phyloP scores from a whole-genome alignment of 2,113 vertebrate genomes.

The Theristicus caerulescens region DNA sequence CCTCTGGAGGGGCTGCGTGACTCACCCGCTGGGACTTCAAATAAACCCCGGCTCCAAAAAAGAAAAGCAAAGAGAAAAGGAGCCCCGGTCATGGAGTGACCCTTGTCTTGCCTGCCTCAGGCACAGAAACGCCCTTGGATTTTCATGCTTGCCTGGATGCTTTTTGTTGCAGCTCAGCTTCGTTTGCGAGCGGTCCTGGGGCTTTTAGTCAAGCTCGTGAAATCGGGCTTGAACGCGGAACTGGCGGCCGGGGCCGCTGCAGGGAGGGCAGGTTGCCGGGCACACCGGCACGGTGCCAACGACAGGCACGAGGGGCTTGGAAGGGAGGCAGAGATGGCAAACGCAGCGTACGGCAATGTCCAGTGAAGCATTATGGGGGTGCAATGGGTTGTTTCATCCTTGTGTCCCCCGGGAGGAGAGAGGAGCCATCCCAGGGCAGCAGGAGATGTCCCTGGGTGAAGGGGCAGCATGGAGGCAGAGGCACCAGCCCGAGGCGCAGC shows the following conservation, averaged over 20 bases:
- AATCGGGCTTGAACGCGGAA: rapidly evolving
- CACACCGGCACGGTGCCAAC: rapidly evolving
- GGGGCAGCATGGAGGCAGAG: not conserved
- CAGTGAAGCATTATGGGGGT: not conserved
- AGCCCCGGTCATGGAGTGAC: not conserved
- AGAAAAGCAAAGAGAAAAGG: not conserved
- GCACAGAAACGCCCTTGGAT: not conserved
- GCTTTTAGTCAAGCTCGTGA: rapidly evolving
- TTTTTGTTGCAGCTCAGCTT: not conserved
- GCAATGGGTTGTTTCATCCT: not conserved
- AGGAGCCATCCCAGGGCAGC: not conserved
- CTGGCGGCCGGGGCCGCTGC: not conserved
- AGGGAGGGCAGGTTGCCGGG: not conserved
- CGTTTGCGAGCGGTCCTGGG: rapidly evolving
- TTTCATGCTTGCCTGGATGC: not conserved
- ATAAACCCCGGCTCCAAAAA: not conserved
- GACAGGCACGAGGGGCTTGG: not conserved
- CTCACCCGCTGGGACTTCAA: not conserved
- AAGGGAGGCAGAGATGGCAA: not conserved
- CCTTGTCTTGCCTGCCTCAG: not conserved
- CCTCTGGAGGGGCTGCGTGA: not conserved
- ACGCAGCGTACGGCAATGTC: rapidly evolving
- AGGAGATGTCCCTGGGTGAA: not conserved
- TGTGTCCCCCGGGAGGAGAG: not conserved
- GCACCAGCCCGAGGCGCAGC: not conserved